Conservation (phyloP, 2,888 invertebrate genomes). For the Lepas anatifera region DNA sequence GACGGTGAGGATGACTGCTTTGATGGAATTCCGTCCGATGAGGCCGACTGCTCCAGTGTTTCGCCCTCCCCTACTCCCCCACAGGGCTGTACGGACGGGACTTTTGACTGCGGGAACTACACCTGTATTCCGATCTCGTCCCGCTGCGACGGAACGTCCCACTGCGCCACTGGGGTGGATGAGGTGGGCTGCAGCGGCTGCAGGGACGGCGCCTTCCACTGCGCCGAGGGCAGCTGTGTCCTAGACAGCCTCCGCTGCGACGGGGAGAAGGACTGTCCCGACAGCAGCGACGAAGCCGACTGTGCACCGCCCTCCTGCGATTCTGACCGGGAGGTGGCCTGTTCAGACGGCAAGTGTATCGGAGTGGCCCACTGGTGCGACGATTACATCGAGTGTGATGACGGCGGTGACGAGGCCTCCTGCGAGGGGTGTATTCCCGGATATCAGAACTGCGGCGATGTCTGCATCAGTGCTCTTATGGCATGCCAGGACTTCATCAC, state of each 20-base stretch:
- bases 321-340: constrained; percentile 32
- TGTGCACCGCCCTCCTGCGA: constrained; percentile 38
- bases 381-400: not conserved
- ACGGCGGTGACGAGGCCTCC: not conserved
- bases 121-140: too few relatives aligned
- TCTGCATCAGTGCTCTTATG: too few relatives aligned
- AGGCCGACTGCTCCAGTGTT: not conserved
- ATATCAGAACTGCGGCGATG: not conserved
- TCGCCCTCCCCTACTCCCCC: too few relatives aligned
- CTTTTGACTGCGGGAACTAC: too few relatives aligned
- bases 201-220: not conserved
- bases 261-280: constrained; percentile 40
- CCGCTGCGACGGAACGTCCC: too few relatives aligned
- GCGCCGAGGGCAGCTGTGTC: not conserved
- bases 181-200: too few relatives aligned
- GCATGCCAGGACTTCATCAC: too few relatives aligned
- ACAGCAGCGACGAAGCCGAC: constrained; percentile 30
- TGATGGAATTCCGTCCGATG: constrained; percentile 14
- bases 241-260: not conserved
- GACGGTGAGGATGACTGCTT: not conserved
- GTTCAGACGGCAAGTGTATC: not conserved
- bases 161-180: too few relatives aligned
- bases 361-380: not conserved
- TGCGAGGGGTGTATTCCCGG: not conserved
- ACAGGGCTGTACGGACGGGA: too few relatives aligned